These are phyloP conservation scores for Rallus limicola DNA, from an alignment of 2,113 vertebrate species.

Conservation along the genomic window DNA sequence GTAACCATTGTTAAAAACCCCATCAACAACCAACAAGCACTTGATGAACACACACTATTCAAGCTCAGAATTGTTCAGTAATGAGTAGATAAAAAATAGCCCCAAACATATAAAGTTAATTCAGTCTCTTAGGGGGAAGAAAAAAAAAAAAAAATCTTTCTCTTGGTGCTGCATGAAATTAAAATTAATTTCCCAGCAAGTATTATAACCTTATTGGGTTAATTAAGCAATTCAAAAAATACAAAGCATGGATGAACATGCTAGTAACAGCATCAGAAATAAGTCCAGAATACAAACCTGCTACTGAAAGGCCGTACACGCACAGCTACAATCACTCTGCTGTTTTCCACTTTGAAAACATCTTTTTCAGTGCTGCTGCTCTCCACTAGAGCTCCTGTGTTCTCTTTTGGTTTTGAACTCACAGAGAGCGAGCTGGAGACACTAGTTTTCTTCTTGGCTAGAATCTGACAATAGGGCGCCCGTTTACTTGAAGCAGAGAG, in stretches of 20 bases:
- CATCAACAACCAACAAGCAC: too few species aligned
- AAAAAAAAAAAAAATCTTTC: background rate
- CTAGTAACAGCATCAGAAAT: background rate
- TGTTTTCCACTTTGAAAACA: constrained; percentile 82
- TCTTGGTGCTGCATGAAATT: background rate
- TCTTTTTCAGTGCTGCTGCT: constrained; percentile 22
- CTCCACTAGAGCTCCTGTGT: background rate
- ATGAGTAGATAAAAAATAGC: background rate
- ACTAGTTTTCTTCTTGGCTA: constrained; percentile 16
- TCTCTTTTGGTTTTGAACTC: background rate
- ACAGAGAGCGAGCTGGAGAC: background rate
- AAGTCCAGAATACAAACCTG: constrained; percentile 76
- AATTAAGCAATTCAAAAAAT: background rate
- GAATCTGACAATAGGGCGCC: background rate
- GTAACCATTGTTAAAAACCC: background rate
- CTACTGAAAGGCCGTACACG: constrained; percentile 89
- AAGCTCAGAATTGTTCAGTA: background rate
- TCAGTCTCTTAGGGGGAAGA: background rate
- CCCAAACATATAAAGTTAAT: background rate
- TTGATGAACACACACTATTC: background rate
- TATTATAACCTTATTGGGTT: background rate
- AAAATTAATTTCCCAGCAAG: background rate
- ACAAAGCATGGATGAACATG: background rate
- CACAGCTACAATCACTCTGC: constrained; percentile 90
- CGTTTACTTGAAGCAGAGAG: background rate